phyloP scores from a whole-genome alignment of 2,888 invertebrate genomes.

The Conistra vaccinii region DNA sequence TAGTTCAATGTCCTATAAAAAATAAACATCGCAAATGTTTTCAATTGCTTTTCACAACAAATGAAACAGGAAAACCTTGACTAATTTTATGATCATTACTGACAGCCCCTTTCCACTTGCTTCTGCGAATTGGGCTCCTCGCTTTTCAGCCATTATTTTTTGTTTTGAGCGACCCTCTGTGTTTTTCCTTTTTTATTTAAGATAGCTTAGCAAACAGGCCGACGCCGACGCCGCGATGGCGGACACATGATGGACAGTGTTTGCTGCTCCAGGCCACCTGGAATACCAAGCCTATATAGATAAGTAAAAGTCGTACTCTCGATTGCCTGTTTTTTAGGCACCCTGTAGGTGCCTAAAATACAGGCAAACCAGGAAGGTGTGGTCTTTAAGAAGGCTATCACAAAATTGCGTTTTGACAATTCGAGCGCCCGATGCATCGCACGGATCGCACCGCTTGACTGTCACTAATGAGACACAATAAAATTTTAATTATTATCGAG shows the following conservation, averaged over 20 bases:
- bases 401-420: no score
- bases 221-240: not conserved
- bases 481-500: no score
- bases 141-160: slow-evolving; percentile 37
- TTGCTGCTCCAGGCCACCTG: slow-evolving; percentile 28
- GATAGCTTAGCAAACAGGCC: slow-evolving; percentile 27
- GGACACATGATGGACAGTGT: slow-evolving; percentile 38
- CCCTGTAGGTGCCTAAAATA: no score
- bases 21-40: slow-evolving; percentile 11
- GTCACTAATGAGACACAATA: no score
- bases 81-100: slow-evolving; percentile 44
- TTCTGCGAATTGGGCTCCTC: slow-evolving; percentile 31
- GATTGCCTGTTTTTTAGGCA: not conserved
- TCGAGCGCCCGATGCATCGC: no score
- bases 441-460: no score
- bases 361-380: no score
- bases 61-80: slow-evolving; percentile 45
- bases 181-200: slow-evolving; percentile 40
- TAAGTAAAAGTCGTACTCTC: not conserved
- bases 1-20: slow-evolving; percentile 13
- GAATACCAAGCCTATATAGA: not conserved
- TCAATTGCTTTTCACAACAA: slow-evolving; percentile 30
- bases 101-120: slow-evolving; percentile 28
- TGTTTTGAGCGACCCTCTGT: slow-evolving; percentile 26
- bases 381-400: no score